Evolutionary conservation across 1,140 invertebrate species (phyloP), one percentile per base, ranked within the genome.

Genomic region (Aphelenchoides avenae): DNA sequence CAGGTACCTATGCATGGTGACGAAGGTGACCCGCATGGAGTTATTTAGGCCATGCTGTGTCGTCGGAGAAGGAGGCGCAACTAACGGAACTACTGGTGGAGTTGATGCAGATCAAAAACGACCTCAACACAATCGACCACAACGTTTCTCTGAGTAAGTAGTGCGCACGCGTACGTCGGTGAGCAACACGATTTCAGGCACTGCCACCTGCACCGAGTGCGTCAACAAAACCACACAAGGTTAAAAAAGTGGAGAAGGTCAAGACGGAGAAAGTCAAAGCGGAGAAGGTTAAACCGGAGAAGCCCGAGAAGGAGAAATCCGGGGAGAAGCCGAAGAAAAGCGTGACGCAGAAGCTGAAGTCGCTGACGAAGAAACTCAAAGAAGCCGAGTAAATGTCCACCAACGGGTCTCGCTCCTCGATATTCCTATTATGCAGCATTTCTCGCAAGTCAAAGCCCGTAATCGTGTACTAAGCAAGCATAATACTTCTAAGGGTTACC

Each of bases 341-440:
- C 31, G 48, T 51, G n/a, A 51, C 40, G n/a, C 48, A 51, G n/a
- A 51, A 31, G 20, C 11, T 51, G 40, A 51, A 51, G 26, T 44
- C 31, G 5, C 40, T 51, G 31, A 51, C 40, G 48, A 51, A 51
- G 41, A 51, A 51, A 49, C 26, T 51, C n/a, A n/a, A n/a, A n/a
- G n/a, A n/a, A n/a, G n/a, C n/a, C n/a, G n/a, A n/a, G n/a, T n/a
- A n/a, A n/a, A n/a, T n/a, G n/a, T n/a, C n/a, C n/a, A n/a, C n/a
- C n/a, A n/a, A n/a, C n/a, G n/a, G n/a, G n/a, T n/a, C n/a, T n/a
- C n/a, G n/a, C n/a, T n/a, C n/a, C n/a, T n/a, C n/a, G n/a, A n/a
- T n/a, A n/a, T n/a, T n/a, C n/a, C n/a, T n/a, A n/a, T n/a, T n/a
- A n/a, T n/a, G n/a, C n/a, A n/a, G n/a, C n/a, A n/a, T n/a, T n/a